A percentile compares a stretch with the other conserved stretches of the same genome.
Evolutionary conservation across 2,888 invertebrate species (phyloP).

Genomic region (Aquatica leii): DNA sequence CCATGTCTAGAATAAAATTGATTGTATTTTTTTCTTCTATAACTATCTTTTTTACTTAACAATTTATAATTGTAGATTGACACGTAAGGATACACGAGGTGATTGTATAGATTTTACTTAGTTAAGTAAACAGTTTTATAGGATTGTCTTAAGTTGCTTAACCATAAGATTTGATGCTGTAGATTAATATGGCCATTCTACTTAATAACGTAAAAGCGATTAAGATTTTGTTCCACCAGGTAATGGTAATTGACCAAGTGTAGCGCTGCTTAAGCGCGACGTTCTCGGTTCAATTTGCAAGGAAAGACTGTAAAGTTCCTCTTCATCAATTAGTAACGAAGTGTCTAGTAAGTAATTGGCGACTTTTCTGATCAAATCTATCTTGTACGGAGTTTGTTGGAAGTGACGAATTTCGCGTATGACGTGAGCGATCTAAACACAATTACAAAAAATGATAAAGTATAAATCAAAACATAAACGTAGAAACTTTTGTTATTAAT

Average conservation of each 20-base stretch:
- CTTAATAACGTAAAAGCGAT: slow-evolving; percentile 1
- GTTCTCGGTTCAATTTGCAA: slow-evolving; percentile 85
- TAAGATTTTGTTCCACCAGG: slow-evolving; percentile 24
- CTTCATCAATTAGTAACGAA: slow-evolving; percentile 79
- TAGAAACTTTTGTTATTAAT: not conserved
- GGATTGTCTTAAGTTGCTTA: slow-evolving; percentile 10
- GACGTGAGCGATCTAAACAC: slow-evolving; percentile 85
- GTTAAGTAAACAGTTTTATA: not conserved
- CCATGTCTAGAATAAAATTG: not conserved
- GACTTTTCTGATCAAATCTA: slow-evolving; percentile 84
- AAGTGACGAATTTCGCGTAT: slow-evolving; percentile 91
- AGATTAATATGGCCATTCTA: not conserved
- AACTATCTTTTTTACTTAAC: not conserved
- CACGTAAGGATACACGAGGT: not conserved
- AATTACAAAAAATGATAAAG: slow-evolving; percentile 18
- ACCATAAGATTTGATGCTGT: not conserved
- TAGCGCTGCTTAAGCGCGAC: slow-evolving; percentile 64
- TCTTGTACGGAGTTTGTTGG: slow-evolving; percentile 92
- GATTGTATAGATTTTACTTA: slow-evolving; percentile 1
- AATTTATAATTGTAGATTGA: slow-evolving; percentile 1
- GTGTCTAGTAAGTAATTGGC: slow-evolving; percentile 82
- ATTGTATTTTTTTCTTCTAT: not conserved
- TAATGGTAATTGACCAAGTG: slow-evolving; percentile 43
- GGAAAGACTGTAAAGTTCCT: slow-evolving; percentile 81
- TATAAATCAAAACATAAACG: not conserved